Evolutionary conservation across 2,113 vertebrate species (phyloP).

Genomic region (Chaetodon trifascialis): DNA sequence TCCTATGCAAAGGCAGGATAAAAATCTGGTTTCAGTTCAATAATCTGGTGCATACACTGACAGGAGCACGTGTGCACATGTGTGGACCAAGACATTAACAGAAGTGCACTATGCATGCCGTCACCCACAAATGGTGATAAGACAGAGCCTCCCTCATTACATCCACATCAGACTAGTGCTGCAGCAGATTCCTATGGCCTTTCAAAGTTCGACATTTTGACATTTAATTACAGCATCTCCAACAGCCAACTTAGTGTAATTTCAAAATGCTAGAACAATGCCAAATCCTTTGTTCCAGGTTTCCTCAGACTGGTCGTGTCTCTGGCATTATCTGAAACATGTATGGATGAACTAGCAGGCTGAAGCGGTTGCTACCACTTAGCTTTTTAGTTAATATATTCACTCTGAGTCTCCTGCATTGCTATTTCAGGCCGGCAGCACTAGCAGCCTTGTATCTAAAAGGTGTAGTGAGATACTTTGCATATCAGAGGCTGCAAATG

Average conservation of each 20-base stretch:
- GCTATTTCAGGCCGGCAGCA: constrained; percentile 24
- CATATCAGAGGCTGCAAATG: constrained; percentile 42
- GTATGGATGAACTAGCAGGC: neutral
- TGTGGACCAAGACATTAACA: neutral
- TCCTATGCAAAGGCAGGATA: neutral
- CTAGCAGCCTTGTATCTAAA: neutral
- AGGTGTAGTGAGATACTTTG: constrained; percentile 17
- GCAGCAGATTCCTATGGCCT: constrained; percentile 42
- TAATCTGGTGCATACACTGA: neutral
- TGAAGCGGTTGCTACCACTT: neutral
- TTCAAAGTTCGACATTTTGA: constrained; percentile 49
- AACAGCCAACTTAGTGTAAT: constrained; percentile 24
- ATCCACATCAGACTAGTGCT: constrained; percentile 42
- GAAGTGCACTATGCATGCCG: neutral
- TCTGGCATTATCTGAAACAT: neutral
- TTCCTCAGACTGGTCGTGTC: neutral
- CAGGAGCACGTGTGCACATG: neutral
- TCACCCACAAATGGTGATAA: constrained; percentile 31
- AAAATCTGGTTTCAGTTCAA: neutral
- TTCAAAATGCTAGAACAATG: constrained; percentile 20
- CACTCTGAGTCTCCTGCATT: neutral
- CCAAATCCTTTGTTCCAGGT: constrained; percentile 8
- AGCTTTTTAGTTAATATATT: neutral
- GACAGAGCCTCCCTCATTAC: constrained; percentile 37
- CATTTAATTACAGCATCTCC: constrained; percentile 56